Evolutionary conservation across 2,797 vertebrate species (phyloP), one percentile per base, ranked within the genome.

Genomic region (Simalia tracyae): DNA sequence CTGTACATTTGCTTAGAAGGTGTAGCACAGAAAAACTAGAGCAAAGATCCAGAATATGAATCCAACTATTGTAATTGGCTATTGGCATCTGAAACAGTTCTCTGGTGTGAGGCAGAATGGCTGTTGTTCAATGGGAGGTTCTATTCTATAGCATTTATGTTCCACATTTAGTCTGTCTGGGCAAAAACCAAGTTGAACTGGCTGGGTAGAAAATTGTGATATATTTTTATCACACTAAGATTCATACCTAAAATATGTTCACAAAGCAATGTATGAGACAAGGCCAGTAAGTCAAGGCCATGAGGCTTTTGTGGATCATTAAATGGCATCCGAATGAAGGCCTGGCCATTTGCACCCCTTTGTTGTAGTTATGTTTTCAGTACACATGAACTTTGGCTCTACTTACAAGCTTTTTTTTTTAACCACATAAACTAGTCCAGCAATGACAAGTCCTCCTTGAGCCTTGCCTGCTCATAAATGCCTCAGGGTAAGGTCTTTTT

Each of bases 401-500:
- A 26, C 64, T 92, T 50, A 92, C 87, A 60, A 93, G n/a, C 91
- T 36, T 87, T 95, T 96, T 26, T 96, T 96, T 95, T 95, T 5
- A 96, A 95, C 94, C 96, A 96, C 92, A 96, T 91, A 97, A 97
- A 96, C 95, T 95, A 94, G 95, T 94, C 94, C 92, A 96, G 90
- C 95, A 97, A 95, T 95, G 96, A 96, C 94, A 97, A 94, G 94
- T 94, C 95, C 95, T 97, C 90, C 93, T 96, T 94, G 94, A 97
- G 96, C 94, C 95, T n/a, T 94, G 61, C 86, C 87, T 94, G 87
- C 84, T 86, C 95, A 72, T 81, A 96, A 97, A 97, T 95, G 96
- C 93, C 94, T 96, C 95, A 94, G 97, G 95, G 96, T 96, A 97
- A 97, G 92, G 96, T 92, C 72, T 92, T 91, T 95, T 96, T 97